Conservation (phyloP, 1,140 invertebrate species). For the Scaptomyza graminum region DNA sequence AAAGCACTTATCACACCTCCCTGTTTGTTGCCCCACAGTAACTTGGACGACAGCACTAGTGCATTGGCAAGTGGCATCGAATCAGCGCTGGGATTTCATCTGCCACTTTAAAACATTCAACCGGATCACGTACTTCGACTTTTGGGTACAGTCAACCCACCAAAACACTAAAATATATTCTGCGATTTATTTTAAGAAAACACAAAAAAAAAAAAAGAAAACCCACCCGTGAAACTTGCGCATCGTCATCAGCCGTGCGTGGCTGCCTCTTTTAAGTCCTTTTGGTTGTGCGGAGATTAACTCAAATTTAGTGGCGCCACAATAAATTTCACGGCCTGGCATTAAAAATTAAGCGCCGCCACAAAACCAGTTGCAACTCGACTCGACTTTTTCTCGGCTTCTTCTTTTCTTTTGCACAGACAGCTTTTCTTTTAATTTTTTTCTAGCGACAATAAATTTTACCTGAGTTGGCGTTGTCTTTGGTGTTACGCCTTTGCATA, state of each 20-base stretch:
- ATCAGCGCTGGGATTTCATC: constrained; percentile 54
- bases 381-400: constrained; percentile 46
- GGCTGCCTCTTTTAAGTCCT: constrained; percentile 48
- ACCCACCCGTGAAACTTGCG: constrained; percentile 30
- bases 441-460: constrained; percentile 60
- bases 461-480: constrained; percentile 53
- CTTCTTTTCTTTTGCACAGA: constrained; percentile 12
- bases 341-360: constrained; percentile 75
- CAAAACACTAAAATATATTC: neutral
- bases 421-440: constrained; percentile 50
- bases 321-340: constrained; percentile 71
- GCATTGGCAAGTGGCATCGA: constrained; percentile 10
- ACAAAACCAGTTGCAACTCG: constrained; percentile 59
- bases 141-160: constrained; percentile 48
- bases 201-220: neutral
- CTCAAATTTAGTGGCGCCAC: constrained; percentile 74
- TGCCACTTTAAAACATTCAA: constrained; percentile 54
- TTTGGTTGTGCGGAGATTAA: constrained; percentile 65
- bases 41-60: constrained; percentile 47
- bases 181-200: neutral
- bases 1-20: constrained; percentile 76
- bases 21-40: constrained; percentile 1
- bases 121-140: constrained; percentile 11
- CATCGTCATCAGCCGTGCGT: constrained; percentile 36
- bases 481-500: constrained; percentile 73